phyloP scores from a whole-genome alignment of 2,797 vertebrate species.

The Coilia nasus region DNA sequence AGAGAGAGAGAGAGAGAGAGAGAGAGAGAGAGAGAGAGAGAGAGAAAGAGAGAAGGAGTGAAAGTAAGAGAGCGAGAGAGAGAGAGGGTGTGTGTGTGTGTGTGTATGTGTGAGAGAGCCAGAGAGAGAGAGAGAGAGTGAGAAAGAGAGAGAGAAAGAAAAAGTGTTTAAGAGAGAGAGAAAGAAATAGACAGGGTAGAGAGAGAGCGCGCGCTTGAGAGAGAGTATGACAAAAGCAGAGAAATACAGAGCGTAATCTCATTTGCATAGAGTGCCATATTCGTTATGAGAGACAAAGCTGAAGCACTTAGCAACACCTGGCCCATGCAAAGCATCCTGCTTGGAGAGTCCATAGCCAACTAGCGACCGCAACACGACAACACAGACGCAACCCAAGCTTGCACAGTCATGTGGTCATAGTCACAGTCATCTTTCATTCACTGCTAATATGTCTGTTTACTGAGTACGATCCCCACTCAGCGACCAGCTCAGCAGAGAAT shows the following conservation, averaged over 20 bases:
- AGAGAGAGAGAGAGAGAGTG: background rate
- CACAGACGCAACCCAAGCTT: background rate
- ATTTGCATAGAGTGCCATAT: background rate
- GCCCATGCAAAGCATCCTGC: background rate
- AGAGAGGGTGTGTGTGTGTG: background rate
- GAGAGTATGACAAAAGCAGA: background rate
- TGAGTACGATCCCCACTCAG: background rate
- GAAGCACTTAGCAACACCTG: background rate
- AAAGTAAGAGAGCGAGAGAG: background rate
- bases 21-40: background rate
- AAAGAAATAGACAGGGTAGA: background rate
- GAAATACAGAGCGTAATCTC: background rate
- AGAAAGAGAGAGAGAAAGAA: background rate
- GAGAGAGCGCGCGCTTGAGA: background rate
- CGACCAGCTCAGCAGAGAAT: background rate
- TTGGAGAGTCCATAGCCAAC: background rate
- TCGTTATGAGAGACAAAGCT: background rate
- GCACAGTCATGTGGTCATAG: background rate
- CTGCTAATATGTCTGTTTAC: background rate
- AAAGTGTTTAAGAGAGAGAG: background rate
- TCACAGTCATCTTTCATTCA: background rate
- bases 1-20: background rate
- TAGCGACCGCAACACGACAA: background rate
- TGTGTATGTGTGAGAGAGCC: too few species aligned
- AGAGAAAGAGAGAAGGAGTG: too few species aligned